Evolutionary conservation across 2,888 invertebrate genomes (phyloP), one percentile per base, ranked within the genome.

Genomic region (Perithous albicinctus): DNA sequence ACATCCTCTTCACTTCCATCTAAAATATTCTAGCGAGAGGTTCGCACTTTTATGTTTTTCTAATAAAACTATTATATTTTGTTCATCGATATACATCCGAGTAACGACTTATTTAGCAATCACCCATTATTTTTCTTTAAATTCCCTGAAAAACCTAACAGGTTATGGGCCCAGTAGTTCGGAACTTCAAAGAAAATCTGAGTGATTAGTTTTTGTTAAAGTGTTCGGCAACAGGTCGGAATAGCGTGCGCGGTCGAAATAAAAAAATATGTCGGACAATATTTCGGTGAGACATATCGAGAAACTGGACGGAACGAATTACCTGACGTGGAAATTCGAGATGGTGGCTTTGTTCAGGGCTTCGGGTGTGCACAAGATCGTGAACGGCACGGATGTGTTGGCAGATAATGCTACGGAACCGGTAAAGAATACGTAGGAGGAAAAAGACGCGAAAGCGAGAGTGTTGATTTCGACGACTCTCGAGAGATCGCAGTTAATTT

Each of bases 301-400:
- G n/a, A n/a, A n/a, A n/a, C n/a, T n/a, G n/a, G n/a, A n/a, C n/a
- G n/a, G n/a, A n/a, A n/a, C n/a, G n/a, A n/a, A n/a, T n/a, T n/a
- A n/a, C n/a, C n/a, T n/a, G n/a, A n/a, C n/a, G n/a, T n/a, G n/a
- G 83, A 85, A 79, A 46, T 81, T 85, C 41, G 79, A 85, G 63
- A 35, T 84, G 26, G 1, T 23, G 8, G 48, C 78, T 7, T 23
- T 76, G n/a, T 67, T 85, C 26, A 32, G 56, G 10, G 72, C 83
- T 3, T 20, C 26, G 38, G 48, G 70, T 12, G 64, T 84, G 29
- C 72, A 77, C 41, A 41, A 38, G 12, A 63, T 80, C 26, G 82
- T 80, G n/a, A 38, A 72, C 41, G 84, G 78, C 12, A 12, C 56
- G 59, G 61, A 59, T 7, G 41, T 70, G 12, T 8, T 43, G 26